Evolutionary conservation across 2,113 vertebrate species (phyloP).

Genomic region (Heterotis niloticus): DNA sequence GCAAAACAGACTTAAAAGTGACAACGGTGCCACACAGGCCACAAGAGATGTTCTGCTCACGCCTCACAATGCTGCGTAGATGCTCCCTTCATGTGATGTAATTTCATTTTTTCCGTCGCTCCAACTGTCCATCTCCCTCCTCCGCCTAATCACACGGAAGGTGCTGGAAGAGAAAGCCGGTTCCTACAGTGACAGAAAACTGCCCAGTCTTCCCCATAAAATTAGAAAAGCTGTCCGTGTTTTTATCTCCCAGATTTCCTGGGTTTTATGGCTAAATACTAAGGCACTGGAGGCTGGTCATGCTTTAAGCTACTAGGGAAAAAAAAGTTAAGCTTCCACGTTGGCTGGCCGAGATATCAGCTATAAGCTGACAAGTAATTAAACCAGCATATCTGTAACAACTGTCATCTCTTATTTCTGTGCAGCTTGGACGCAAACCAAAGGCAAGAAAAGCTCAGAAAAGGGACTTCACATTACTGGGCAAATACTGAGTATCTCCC

Average conservation of each 20-base stretch:
- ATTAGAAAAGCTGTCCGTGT: slow-evolving; percentile 69
- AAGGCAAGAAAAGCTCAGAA: slow-evolving; percentile 74
- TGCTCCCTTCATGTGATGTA: slow-evolving; percentile 63
- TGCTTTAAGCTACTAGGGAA: slow-evolving; percentile 85
- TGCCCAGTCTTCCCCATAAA: slow-evolving; percentile 72
- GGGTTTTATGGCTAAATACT: slow-evolving; percentile 79
- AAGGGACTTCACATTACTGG: slow-evolving; percentile 70
- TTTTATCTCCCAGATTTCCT: slow-evolving; percentile 81
- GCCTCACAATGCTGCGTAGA: slow-evolving; percentile 43
- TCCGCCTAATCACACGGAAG: slow-evolving; percentile 35
- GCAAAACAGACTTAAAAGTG: slow-evolving; percentile 66
- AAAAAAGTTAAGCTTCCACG: slow-evolving; percentile 86
- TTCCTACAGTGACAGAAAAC: slow-evolving; percentile 72
- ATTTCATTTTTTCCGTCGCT: slow-evolving; percentile 62
- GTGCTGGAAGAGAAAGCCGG: slow-evolving; percentile 66
- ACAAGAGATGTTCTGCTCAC: slow-evolving; percentile 58
- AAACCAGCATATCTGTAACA: slow-evolving; percentile 94
- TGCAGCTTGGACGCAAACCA: slow-evolving; percentile 87
- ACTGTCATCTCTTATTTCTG: slow-evolving; percentile 97
- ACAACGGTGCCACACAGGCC: slow-evolving; percentile 56
- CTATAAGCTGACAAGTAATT: slow-evolving; percentile 99
- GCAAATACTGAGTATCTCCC: slow-evolving; percentile 79
- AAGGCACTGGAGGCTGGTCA: slow-evolving; percentile 87
- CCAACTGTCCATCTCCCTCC: slow-evolving; percentile 22
- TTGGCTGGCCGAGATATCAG: slow-evolving; percentile 88